A percentile compares a stretch with the other conserved stretches of the same genome.
phyloP scores from a whole-genome alignment of 2,888 invertebrate species.

The Spodoptera littoralis region DNA sequence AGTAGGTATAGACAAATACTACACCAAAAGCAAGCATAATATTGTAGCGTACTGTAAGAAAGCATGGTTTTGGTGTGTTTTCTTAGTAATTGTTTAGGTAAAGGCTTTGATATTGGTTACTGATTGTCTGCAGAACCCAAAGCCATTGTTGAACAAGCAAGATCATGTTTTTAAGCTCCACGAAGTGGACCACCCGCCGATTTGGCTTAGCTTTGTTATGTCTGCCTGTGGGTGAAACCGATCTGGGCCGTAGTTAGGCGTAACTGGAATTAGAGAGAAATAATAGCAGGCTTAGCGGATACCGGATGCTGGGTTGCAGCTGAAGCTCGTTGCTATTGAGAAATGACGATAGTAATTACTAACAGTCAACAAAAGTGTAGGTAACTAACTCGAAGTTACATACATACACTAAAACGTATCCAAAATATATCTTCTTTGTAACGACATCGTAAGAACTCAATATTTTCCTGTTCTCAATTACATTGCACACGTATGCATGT shows the following conservation, averaged over 20 bases:
- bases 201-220: slow-evolving; percentile 39
- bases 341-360: too few species aligned
- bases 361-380: too few species aligned
- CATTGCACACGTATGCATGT: slow-evolving; percentile 38
- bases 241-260: slow-evolving; percentile 15
- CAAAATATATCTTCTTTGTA: slow-evolving; percentile 4
- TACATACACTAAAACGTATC: background rate
- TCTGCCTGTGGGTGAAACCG: slow-evolving; percentile 32
- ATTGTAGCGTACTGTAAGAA: too few species aligned
- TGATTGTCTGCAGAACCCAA: too few species aligned
- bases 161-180: background rate
- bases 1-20: too few species aligned
- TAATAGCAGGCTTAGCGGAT: slow-evolving; percentile 27
- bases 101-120: too few species aligned
- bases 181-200: slow-evolving; percentile 34
- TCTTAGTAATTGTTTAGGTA: too few species aligned
- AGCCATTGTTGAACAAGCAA: too few species aligned
- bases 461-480: slow-evolving; percentile 32
- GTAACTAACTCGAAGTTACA: background rate
- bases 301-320: slow-evolving; percentile 6
- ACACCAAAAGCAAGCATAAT: too few species aligned
- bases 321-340: background rate
- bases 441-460: slow-evolving; percentile 15
- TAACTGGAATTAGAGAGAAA: slow-evolving; percentile 19
- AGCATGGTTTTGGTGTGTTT: too few species aligned